Evolutionary conservation across 2,113 vertebrate species (phyloP).

Genomic region (Myodes glareolus): DNA sequence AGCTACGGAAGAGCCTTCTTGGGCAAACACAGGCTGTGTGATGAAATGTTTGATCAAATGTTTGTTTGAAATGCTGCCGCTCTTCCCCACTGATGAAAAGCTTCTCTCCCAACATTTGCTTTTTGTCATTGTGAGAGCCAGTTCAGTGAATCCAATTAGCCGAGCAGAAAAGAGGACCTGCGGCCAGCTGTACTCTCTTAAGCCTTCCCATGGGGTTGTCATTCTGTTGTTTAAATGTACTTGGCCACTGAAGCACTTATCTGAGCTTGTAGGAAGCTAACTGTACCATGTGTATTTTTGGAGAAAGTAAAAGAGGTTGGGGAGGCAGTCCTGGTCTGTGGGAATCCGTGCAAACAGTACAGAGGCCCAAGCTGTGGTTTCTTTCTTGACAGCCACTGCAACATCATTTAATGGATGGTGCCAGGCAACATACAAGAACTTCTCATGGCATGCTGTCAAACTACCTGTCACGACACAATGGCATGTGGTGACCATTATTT

Average conservation of each 20-base stretch:
- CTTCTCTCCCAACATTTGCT: slow-evolving; percentile 69
- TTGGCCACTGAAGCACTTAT: background rate
- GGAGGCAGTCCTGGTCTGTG: background rate
- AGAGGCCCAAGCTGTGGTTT: background rate
- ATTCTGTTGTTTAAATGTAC: slow-evolving; percentile 40
- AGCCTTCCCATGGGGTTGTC: background rate
- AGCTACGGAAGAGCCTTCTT: background rate
- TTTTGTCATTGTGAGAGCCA: slow-evolving; percentile 53
- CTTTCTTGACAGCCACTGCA: background rate
- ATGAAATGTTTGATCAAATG: slow-evolving; percentile 77
- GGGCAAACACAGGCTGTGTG: slow-evolving; percentile 50
- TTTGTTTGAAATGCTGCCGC: slow-evolving; percentile 65
- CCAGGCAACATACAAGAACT: background rate
- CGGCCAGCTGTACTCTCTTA: slow-evolving; percentile 24
- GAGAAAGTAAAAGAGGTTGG: background rate
- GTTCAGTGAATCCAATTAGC: slow-evolving; percentile 75
- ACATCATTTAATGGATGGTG: background rate
- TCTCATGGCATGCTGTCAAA: background rate
- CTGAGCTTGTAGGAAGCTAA: slow-evolving; percentile 4
- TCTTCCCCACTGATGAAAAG: slow-evolving; percentile 55
- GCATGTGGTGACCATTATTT: background rate
- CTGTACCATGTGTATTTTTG: background rate
- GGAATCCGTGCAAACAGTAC: background rate
- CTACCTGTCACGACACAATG: background rate
- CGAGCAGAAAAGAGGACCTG: slow-evolving; percentile 47